Conservation (phyloP, 2,113 vertebrate species). For the Pelecanoides urinatrix region DNA sequence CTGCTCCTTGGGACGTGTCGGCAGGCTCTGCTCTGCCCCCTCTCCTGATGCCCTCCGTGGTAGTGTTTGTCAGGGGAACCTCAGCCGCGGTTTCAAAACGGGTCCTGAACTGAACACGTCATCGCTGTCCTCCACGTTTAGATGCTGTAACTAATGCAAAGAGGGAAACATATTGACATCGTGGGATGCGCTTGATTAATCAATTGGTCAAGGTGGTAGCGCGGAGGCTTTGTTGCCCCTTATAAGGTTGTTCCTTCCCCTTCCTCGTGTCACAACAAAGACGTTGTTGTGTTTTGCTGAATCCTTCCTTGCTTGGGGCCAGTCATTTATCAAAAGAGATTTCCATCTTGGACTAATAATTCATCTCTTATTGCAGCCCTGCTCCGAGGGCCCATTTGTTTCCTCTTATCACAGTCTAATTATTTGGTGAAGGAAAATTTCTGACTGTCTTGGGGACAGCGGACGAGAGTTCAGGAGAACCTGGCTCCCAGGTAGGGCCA, state of each 20-base stretch:
- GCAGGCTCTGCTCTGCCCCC: neutral
- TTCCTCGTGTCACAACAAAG: neutral
- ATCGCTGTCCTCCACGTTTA: neutral
- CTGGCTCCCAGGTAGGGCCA: neutral
- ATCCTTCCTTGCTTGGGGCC: conserved; percentile 44
- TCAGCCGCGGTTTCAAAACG: rapidly evolving
- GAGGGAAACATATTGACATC: neutral
- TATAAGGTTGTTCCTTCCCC: neutral
- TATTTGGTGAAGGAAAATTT: conserved; percentile 27
- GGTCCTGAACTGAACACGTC: neutral
- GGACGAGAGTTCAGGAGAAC: neutral
- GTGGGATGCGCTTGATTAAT: neutral
- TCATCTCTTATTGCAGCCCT: conserved; percentile 50
- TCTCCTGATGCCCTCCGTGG: rapidly evolving
- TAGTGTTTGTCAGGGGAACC: neutral
- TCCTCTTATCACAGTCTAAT: conserved; percentile 49
- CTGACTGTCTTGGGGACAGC: neutral
- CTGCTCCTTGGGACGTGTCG: rapidly evolving
- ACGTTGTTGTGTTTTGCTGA: conserved; percentile 9
- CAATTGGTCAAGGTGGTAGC: neutral
- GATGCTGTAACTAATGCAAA: neutral
- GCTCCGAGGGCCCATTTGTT: conserved; percentile 40
- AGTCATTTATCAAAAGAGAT: conserved; percentile 61
- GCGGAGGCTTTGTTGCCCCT: neutral
- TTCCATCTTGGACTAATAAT: conserved; percentile 66